Conservation (phyloP, 1,140 invertebrate species). For the Formica selysi region DNA sequence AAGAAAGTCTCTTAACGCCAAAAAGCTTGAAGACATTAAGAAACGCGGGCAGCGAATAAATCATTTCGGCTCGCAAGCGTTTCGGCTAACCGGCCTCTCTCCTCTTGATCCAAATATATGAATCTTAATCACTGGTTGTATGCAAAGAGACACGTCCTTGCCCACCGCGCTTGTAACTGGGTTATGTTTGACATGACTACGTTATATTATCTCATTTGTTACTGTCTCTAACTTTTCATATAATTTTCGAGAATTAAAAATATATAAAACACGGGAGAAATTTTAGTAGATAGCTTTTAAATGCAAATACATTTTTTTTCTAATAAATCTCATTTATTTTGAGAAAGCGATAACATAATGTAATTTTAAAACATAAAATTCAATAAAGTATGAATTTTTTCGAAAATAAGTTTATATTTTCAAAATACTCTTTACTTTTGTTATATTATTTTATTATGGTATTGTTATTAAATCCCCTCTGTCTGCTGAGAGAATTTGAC, state of each 20-base stretch:
- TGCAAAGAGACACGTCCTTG: slow-evolving; percentile 43
- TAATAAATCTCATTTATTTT: neutral
- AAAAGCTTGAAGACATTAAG: slow-evolving; percentile 44
- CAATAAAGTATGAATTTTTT: neutral
- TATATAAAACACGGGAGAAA: neutral
- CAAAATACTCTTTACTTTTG: neutral
- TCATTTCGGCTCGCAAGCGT: slow-evolving; percentile 36
- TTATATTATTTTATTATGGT: neutral
- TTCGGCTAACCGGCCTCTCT: slow-evolving; percentile 29
- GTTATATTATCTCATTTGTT: slow-evolving; percentile 39
- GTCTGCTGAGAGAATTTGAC: neutral
- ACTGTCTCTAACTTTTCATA: neutral
- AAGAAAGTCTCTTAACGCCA: slow-evolving; percentile 33
- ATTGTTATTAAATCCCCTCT: neutral
- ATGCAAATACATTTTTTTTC: neutral
- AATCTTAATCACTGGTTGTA: slow-evolving; percentile 59
- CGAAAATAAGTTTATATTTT: neutral
- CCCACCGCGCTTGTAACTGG: slow-evolving; percentile 28
- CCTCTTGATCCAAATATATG: slow-evolving; percentile 49
- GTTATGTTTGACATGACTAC: slow-evolving; percentile 32
- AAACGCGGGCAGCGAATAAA: slow-evolving; percentile 57
- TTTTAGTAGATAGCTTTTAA: neutral
- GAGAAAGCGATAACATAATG: neutral
- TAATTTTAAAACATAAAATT: neutral
- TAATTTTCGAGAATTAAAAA: slow-evolving; percentile 31